phyloP scores from a whole-genome alignment of 2,797 vertebrate genomes.

The Phalanger gymnotis region DNA sequence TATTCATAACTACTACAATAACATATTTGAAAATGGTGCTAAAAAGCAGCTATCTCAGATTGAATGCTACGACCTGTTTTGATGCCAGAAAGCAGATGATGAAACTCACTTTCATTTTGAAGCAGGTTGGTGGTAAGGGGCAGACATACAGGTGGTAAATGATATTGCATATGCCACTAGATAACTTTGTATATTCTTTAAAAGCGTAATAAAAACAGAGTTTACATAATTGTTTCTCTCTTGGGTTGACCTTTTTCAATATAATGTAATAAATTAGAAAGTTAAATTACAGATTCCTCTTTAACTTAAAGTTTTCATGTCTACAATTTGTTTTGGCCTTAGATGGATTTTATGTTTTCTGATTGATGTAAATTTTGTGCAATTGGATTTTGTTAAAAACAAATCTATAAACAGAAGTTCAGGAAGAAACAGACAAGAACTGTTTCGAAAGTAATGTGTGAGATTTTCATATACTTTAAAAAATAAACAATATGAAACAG shows the following conservation, averaged over 20 bases:
- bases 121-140: neutral
- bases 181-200: neutral
- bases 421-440: neutral
- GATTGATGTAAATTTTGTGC: neutral
- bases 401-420: neutral
- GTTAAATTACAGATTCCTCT: neutral
- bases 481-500: neutral
- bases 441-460: neutral
- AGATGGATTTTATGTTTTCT: neutral
- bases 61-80: neutral
- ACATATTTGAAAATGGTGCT: neutral
- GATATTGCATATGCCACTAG: neutral
- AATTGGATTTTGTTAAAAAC: neutral
- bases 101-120: neutral
- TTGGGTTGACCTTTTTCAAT: neutral
- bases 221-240: neutral
- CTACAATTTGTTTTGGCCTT: neutral
- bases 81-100: neutral
- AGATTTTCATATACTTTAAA: neutral
- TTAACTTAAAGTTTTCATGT: neutral
- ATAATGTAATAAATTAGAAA: neutral
- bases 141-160: neutral
- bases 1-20: neutral
- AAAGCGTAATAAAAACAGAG: neutral
- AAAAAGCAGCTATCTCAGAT: neutral